Evolutionary conservation across 2,797 vertebrate genomes (phyloP).

Genomic region (Micromesistius poutassou): DNA sequence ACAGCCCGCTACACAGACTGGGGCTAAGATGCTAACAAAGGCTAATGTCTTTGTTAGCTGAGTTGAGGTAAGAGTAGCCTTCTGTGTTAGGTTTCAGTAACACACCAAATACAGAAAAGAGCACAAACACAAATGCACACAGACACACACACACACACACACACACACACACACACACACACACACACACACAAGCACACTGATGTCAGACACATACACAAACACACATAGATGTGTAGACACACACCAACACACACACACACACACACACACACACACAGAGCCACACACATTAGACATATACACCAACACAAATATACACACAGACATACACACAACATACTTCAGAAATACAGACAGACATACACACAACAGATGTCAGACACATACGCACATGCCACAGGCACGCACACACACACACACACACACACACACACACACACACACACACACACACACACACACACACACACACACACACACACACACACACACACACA

Average conservation of each 20-base stretch:
- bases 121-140: slow-evolving; percentile 44
- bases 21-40: slow-evolving; percentile 49
- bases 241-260: not conserved
- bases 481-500: not conserved
- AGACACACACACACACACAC: slow-evolving; percentile 22
- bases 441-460: not conserved
- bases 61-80: slow-evolving; percentile 69
- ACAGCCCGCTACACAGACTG: slow-evolving; percentile 56
- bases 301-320: not conserved
- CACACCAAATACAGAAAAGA: slow-evolving; percentile 55
- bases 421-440: not conserved
- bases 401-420: too few relatives aligned
- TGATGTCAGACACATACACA: not conserved
- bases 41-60: slow-evolving; percentile 67
- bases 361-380: not conserved
- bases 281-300: not conserved
- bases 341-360: not conserved
- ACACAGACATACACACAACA: not conserved
- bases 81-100: slow-evolving; percentile 68
- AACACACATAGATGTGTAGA: too few relatives aligned
- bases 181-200: not conserved
- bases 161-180: slow-evolving; percentile 21
- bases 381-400: too few relatives aligned
- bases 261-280: not conserved
- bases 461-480: not conserved